Conservation (phyloP, 2,113 vertebrate species). For the Charadrius vociferus region DNA sequence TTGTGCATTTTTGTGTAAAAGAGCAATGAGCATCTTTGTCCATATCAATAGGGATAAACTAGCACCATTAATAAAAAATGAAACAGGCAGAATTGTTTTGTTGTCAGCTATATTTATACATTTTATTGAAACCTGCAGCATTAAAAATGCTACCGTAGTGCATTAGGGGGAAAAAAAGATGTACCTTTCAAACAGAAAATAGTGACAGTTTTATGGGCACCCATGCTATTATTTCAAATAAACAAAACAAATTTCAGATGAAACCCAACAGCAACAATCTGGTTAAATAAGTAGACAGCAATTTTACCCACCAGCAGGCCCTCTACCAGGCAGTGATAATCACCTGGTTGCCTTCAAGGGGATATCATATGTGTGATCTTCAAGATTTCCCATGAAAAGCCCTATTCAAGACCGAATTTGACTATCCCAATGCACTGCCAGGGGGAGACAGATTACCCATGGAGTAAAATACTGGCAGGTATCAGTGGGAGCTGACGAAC, state of each 20-base stretch:
- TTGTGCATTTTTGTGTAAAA: not conserved
- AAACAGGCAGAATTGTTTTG: not conserved
- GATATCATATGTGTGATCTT: not conserved
- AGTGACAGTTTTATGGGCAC: not conserved
- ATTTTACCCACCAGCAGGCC: not conserved
- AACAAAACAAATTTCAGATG: not conserved
- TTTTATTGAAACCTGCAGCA: not conserved
- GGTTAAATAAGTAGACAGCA: not conserved
- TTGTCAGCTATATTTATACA: not conserved
- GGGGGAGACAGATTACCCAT: not conserved
- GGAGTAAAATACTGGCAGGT: not conserved
- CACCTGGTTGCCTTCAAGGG: not conserved
- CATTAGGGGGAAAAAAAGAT: too few relatives aligned
- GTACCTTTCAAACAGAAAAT: not conserved
- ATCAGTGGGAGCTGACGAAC: not conserved
- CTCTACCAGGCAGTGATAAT: not conserved
- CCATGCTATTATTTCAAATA: not conserved
- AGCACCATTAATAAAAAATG: not conserved
- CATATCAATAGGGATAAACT: not conserved
- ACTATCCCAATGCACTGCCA: not conserved
- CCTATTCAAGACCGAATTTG: not conserved
- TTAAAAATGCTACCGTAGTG: not conserved
- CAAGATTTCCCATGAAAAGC: not conserved
- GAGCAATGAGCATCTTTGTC: not conserved
- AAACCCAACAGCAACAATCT: not conserved